phyloP scores from a whole-genome alignment of 2,888 invertebrate genomes.

The Hermaeophaga mercurialis region DNA sequence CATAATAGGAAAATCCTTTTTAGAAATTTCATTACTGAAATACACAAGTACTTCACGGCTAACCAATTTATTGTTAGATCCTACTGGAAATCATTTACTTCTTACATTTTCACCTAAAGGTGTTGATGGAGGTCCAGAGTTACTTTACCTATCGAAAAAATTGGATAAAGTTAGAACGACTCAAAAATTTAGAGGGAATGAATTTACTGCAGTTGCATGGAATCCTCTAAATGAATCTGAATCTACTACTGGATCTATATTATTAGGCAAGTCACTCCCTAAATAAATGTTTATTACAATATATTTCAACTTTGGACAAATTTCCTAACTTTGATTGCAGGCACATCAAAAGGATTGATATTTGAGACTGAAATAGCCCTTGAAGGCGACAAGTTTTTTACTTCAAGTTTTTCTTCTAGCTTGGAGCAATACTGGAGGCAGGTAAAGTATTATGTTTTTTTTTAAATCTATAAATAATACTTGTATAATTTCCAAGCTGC shows the following conservation, averaged over 20 bases:
- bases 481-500: slow-evolving; percentile 64
- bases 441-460: slow-evolving; percentile 60
- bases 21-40: slow-evolving; percentile 76
- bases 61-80: slow-evolving; percentile 79
- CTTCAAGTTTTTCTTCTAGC: slow-evolving; percentile 64
- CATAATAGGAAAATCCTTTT: slow-evolving; percentile 44
- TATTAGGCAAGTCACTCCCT: slow-evolving; percentile 65
- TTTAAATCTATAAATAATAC: slow-evolving; percentile 3
- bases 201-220: slow-evolving; percentile 92
- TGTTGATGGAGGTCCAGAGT: slow-evolving; percentile 68
- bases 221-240: slow-evolving; percentile 75
- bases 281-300: slow-evolving; percentile 1
- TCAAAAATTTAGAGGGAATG: slow-evolving; percentile 73
- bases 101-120: slow-evolving; percentile 70
- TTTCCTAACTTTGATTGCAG: slow-evolving; percentile 66
- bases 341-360: slow-evolving; percentile 87
- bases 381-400: slow-evolving; percentile 83
- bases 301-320: no score
- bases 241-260: slow-evolving; percentile 77
- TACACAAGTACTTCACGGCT: slow-evolving; percentile 66
- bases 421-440: slow-evolving; percentile 80
- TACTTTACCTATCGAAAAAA: slow-evolving; percentile 80
- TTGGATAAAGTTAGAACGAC: slow-evolving; percentile 73
- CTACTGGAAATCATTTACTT: slow-evolving; percentile 83
- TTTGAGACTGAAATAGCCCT: slow-evolving; percentile 87